Conservation (phyloP, 2,113 vertebrate genomes). For the Nibea albiflora region DNA sequence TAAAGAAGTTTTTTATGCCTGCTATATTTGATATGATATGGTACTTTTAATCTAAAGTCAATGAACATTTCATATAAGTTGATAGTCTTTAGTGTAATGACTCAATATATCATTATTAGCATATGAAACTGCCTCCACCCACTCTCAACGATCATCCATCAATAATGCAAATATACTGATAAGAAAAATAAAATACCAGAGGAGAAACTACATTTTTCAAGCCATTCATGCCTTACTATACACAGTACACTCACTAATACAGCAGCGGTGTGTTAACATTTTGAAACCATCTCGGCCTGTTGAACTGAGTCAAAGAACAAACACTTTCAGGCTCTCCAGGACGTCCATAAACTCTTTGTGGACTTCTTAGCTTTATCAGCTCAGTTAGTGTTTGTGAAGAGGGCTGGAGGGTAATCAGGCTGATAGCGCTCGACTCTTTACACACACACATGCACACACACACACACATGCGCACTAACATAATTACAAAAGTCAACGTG, state of each 20-base stretch:
- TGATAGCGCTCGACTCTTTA: constrained; percentile 54
- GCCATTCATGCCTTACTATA: not conserved
- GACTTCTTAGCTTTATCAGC: constrained; percentile 69
- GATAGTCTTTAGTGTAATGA: too few relatives aligned
- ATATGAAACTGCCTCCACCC: too few relatives aligned
- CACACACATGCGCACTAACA: not conserved
- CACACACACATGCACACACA: not conserved
- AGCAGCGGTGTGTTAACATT: constrained; percentile 8
- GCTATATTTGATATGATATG: too few relatives aligned
- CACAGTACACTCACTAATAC: not conserved
- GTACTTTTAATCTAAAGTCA: too few relatives aligned
- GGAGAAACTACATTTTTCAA: not conserved
- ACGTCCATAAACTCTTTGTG: constrained; percentile 71
- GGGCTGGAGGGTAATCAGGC: constrained; percentile 75
- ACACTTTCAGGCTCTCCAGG: constrained; percentile 59
- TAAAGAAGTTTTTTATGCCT: too few relatives aligned
- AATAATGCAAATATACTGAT: not conserved
- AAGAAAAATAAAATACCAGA: not conserved
- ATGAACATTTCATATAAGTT: too few relatives aligned
- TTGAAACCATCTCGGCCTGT: constrained; percentile 31
- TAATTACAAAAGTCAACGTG: constrained; percentile 22
- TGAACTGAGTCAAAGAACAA: constrained; percentile 69
- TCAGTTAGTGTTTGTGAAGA: constrained; percentile 80
- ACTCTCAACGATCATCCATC: too few relatives aligned
- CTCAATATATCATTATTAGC: too few relatives aligned